Percentiles rank a stretch among this genome's conserved stretches.
These are phyloP conservation scores for Megalops atlanticus DNA, from an alignment of 2,113 vertebrate species.

Conservation along the genomic window DNA sequence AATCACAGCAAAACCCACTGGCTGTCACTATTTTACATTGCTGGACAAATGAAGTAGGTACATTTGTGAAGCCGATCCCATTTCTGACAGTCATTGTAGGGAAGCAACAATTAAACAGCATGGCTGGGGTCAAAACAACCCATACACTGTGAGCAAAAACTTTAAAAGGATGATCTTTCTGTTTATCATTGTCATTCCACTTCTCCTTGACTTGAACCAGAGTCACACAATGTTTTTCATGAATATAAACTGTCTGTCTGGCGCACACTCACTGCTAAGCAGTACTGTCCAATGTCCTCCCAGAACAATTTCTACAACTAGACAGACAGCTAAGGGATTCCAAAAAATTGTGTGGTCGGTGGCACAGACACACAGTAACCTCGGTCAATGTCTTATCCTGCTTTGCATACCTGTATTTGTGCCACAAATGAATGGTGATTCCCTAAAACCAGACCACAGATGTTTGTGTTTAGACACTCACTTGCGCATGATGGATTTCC, in stretches of 20 bases:
- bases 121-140: not conserved
- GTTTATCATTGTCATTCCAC: not conserved
- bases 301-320: not conserved
- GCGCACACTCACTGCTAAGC: not conserved
- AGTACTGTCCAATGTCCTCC: not conserved
- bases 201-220: not conserved
- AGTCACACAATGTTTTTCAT: not conserved
- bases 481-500: constrained; percentile 92
- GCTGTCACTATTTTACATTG: not conserved
- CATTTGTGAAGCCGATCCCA: no score
- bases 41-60: not conserved
- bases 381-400: no score
- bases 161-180: no score
- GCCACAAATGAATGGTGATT: no score
- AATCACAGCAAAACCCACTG: not conserved
- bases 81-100: not conserved
- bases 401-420: no score
- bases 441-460: no score
- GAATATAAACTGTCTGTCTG: not conserved
- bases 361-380: no score
- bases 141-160: not conserved
- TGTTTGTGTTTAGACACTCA: constrained; percentile 64
- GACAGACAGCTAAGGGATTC: not conserved
- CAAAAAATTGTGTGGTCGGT: no score
- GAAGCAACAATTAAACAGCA: not conserved